phyloP scores from a whole-genome alignment of 2,113 vertebrate species.

The Anarhynchus alexandrinus region DNA sequence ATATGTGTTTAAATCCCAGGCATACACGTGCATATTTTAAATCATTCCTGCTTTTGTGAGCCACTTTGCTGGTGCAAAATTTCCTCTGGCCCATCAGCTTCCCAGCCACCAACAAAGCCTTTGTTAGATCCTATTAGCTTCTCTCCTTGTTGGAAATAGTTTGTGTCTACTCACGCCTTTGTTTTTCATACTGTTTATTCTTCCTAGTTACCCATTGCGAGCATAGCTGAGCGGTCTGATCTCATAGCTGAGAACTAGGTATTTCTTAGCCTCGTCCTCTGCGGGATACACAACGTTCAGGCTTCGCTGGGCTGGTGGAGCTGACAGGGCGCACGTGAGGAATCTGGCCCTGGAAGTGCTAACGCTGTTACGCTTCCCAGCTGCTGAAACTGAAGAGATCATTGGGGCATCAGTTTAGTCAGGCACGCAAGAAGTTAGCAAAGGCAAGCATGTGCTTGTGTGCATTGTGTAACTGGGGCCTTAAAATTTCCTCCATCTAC shows the following conservation, averaged over 20 bases:
- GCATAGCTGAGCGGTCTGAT: neutral
- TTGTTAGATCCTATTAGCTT: neutral
- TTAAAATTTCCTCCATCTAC: neutral
- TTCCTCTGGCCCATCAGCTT: neutral
- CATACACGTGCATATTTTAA: neutral
- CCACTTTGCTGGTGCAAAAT: neutral
- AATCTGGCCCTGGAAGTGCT: neutral
- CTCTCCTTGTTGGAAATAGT: neutral
- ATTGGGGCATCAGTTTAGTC: rapidly evolving
- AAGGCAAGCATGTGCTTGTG: neutral
- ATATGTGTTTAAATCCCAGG: neutral
- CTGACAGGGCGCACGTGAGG: neutral
- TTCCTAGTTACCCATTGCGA: neutral
- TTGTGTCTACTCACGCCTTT: neutral
- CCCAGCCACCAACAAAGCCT: neutral
- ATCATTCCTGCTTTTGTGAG: neutral
- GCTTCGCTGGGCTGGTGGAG: neutral
- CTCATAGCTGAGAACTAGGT: neutral
- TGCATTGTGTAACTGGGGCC: neutral
- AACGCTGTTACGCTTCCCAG: neutral
- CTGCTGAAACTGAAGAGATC: neutral
- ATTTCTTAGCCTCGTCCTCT: neutral
- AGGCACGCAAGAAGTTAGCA: neutral
- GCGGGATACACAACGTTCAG: rapidly evolving
- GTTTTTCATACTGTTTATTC: neutral